phyloP scores from a whole-genome alignment of 2,113 vertebrate species.

The Addax nasomaculatus region DNA sequence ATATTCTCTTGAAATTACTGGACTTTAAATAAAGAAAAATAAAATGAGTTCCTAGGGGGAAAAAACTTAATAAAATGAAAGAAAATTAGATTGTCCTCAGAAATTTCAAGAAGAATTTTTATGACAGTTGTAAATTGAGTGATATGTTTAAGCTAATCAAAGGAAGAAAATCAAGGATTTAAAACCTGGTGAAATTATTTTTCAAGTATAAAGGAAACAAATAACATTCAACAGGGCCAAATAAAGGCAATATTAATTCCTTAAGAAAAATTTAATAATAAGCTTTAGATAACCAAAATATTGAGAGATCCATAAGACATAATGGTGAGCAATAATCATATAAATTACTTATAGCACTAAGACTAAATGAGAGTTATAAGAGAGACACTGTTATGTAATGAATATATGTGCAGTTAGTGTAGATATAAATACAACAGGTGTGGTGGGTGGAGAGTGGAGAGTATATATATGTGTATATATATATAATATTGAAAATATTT shows the following conservation, averaged over 20 bases:
- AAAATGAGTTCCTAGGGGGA: neutral
- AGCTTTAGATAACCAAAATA: neutral
- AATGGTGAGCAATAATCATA: neutral
- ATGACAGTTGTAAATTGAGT: neutral
- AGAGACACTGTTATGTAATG: neutral
- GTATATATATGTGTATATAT: neutral
- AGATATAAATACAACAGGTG: neutral
- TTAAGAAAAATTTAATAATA: neutral
- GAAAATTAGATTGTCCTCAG: neutral
- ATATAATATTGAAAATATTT: neutral
- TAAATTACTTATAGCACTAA: neutral
- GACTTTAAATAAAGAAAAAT: neutral
- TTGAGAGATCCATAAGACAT: neutral
- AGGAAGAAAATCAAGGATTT: neutral
- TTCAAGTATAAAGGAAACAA: neutral
- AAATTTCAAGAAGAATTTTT: neutral
- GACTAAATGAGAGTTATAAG: neutral
- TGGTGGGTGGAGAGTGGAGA: neutral
- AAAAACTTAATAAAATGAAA: neutral
- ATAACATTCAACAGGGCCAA: neutral
- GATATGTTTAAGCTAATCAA: neutral
- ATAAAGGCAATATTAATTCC: neutral
- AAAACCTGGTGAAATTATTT: neutral
- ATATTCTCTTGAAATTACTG: neutral
- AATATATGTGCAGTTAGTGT: neutral